phyloP scores from a whole-genome alignment of 2,113 vertebrate genomes.

The Lota lota region DNA sequence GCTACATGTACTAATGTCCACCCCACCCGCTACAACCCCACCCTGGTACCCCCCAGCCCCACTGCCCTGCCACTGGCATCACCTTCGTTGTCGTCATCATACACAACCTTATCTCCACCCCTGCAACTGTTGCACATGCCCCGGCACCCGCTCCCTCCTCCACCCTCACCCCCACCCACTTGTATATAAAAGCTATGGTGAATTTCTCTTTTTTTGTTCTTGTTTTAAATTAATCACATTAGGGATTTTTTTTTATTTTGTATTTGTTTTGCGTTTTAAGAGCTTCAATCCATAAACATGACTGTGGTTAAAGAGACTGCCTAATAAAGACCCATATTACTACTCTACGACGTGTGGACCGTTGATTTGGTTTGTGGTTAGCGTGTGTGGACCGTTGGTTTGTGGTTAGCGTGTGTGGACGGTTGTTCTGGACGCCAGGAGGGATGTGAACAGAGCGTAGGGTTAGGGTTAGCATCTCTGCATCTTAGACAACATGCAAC shows the following conservation, averaged over 20 bases:
- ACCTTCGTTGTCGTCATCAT: conserved; percentile 57
- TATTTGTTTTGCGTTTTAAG: conserved; percentile 52
- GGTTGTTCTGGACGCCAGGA: too few species aligned
- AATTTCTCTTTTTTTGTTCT: conserved; percentile 45
- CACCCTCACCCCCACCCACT: conserved; percentile 43
- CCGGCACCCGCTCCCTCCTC: neutral
- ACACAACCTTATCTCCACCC: conserved; percentile 31
- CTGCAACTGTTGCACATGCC: conserved; percentile 71
- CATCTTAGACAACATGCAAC: too few species aligned
- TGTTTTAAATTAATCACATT: conserved; percentile 78
- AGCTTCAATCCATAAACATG: conserved; percentile 72
- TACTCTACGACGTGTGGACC: conserved; percentile 45
- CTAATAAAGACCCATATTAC: conserved; percentile 78
- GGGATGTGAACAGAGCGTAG: too few species aligned
- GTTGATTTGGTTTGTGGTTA: neutral
- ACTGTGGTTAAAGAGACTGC: conserved; percentile 75
- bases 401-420: neutral
- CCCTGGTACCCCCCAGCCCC: conserved; percentile 23
- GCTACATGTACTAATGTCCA: conserved; percentile 84
- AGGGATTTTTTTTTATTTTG: conserved; percentile 54
- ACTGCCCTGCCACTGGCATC: conserved; percentile 46
- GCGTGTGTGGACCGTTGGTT: neutral
- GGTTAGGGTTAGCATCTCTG: too few species aligned
- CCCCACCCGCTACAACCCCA: conserved; percentile 22
- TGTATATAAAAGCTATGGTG: conserved; percentile 73